Evolutionary conservation across 2,113 vertebrate genomes (phyloP).

Genomic region (Smithornis capensis): DNA sequence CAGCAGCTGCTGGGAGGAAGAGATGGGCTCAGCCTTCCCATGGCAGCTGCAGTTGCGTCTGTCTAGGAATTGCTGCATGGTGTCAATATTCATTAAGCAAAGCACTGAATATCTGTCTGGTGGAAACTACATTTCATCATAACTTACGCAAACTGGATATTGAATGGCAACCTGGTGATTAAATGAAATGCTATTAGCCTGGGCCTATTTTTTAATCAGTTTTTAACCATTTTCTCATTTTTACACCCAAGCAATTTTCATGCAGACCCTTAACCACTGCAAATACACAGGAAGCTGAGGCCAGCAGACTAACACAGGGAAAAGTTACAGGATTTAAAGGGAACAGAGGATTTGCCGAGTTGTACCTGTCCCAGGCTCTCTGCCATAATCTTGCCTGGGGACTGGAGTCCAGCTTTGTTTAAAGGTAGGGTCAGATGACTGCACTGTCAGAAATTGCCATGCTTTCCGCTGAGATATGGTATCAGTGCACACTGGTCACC

Average conservation of each 20-base stretch:
- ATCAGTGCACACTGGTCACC: constrained; percentile 1
- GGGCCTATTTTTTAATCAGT: background rate
- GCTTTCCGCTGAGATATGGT: background rate
- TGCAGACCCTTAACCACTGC: background rate
- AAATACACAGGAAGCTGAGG: background rate
- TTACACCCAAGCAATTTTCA: background rate
- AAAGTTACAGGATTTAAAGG: background rate
- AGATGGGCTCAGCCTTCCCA: background rate
- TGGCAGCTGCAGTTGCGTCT: background rate
- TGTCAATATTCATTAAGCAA: background rate
- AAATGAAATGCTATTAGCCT: background rate
- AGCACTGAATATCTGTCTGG: background rate
- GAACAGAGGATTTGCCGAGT: background rate
- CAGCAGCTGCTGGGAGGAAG: background rate
- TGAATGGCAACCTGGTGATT: background rate
- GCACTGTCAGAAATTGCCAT: background rate
- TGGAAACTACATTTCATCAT: constrained; percentile 12
- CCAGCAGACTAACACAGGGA: background rate
- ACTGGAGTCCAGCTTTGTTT: background rate
- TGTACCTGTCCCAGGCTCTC: background rate
- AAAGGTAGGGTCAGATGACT: background rate
- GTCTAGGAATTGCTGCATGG: constrained; percentile 5
- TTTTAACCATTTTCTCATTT: background rate
- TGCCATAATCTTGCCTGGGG: background rate
- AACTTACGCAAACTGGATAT: background rate